Evolutionary conservation across 1,140 invertebrate genomes (phyloP).

Genomic region (Danaus plexippus): DNA sequence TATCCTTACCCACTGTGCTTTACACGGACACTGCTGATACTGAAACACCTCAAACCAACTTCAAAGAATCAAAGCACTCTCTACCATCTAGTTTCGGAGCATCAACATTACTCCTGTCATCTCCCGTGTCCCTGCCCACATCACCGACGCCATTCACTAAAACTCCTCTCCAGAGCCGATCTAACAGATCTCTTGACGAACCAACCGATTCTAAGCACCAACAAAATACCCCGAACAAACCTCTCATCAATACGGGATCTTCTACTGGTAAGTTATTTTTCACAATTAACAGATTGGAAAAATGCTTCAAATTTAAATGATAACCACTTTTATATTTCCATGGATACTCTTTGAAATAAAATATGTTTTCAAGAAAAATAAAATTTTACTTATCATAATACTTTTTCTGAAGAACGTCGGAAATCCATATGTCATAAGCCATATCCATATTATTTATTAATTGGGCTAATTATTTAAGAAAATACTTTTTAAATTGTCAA

Average conservation of each 20-base stretch:
- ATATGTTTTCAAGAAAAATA: too few relatives aligned
- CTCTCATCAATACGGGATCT: slow-evolving; percentile 40
- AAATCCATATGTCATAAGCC: too few relatives aligned
- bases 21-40: slow-evolving; percentile 42
- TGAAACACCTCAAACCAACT: slow-evolving; percentile 27
- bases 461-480: too few relatives aligned
- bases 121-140: slow-evolving; percentile 49
- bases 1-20: slow-evolving; percentile 52
- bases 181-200: slow-evolving; percentile 32
- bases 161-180: slow-evolving; percentile 28
- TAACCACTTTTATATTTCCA: too few relatives aligned
- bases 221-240: slow-evolving; percentile 28
- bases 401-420: too few relatives aligned
- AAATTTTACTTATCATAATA: too few relatives aligned
- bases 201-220: slow-evolving; percentile 25
- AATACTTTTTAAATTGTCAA: too few relatives aligned
- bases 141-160: slow-evolving; percentile 49
- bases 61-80: slow-evolving; percentile 52
- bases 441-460: too few relatives aligned
- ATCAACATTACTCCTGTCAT: slow-evolving; percentile 47
- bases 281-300: background rate
- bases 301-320: too few relatives aligned
- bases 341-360: too few relatives aligned
- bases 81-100: slow-evolving; percentile 54
- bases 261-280: slow-evolving; percentile 53